These are phyloP conservation scores for Bubo bubo DNA, from an alignment of 2,113 vertebrate genomes.

Conservation along the genomic window DNA sequence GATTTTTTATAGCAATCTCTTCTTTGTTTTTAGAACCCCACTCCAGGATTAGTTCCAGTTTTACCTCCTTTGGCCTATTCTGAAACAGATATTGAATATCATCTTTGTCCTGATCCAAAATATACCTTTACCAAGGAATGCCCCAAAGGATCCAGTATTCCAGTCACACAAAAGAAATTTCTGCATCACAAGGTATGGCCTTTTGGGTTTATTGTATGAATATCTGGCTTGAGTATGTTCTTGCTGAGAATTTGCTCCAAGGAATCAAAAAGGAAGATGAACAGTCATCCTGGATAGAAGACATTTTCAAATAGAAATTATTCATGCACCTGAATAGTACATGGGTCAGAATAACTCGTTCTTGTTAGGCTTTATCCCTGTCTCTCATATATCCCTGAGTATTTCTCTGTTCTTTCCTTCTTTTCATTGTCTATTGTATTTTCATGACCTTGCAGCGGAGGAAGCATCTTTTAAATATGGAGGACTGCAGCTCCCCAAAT, in stretches of 20 bases:
- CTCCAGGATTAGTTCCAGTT: slow-evolving; percentile 80
- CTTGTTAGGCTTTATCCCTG: not conserved
- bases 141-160: slow-evolving; percentile 54
- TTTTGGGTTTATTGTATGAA: not conserved
- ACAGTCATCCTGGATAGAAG: not conserved
- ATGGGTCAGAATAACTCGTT: not conserved
- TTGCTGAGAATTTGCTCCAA: not conserved
- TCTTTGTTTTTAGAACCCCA: slow-evolving; percentile 82
- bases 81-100: slow-evolving; percentile 83
- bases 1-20: not conserved
- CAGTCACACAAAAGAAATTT: slow-evolving; percentile 77
- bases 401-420: not conserved
- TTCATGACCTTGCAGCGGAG: not conserved
- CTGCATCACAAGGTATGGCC: slow-evolving; percentile 78
- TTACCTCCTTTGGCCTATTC: slow-evolving; percentile 78
- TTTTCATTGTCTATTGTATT: not conserved
- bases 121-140: slow-evolving; percentile 68
- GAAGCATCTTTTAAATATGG: not conserved
- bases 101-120: slow-evolving; percentile 86
- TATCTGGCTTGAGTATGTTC: not conserved
- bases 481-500: not conserved
- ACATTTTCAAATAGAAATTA: not conserved
- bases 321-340: not conserved
- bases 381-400: not conserved
- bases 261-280: not conserved